Evolutionary conservation across 2,797 vertebrate species (phyloP), one percentile per base, ranked within the genome.

Genomic region (Pitangus sulphuratus): DNA sequence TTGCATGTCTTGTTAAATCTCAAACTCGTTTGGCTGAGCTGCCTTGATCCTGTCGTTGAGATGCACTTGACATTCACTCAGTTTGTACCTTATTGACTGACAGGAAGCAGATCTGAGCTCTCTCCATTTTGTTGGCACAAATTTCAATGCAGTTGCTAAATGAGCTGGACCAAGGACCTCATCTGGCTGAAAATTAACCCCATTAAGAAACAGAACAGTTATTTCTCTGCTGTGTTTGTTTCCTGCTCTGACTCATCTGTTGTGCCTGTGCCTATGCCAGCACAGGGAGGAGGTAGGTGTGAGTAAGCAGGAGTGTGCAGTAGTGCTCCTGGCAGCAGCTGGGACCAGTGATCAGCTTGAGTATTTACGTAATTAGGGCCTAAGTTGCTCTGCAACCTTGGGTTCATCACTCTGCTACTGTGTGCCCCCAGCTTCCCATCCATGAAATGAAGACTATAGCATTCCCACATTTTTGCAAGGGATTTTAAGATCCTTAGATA

Each of bases 401-500:
- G 42, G 84, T 85, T 57, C 61, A 56, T 51, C 72, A 58, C 18
- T 90, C 15, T 78, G 69, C 91, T 92, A 66, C 92, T 76, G 68
- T 87, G 25, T 81, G 24, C 42, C n/a, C 30, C 8, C 3, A 87
- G 48, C 65, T 88, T 65, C 33, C 54, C 47, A 35, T 51, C 69
- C 6, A 1, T 84, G 75, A 93, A 86, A 94, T 84, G 53, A 80
- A 48, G 42, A 37, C 81, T 78, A 69, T 70, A 78, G 61, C 17
- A 61, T 93, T 93, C 31, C 48, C 54, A 56, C 40, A 8, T 76
- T 72, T 96, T 84, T 86, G 30, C 31, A 86, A 78, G 39, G 17
- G 40, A 22, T 83, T 81, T 94, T 81, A 82, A 89, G 65, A 95
- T 88, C 76, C 65, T 79, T 65, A 69, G 72, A 81, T 88, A 71